These are phyloP conservation scores for Peucedramus taeniatus DNA, from an alignment of 2,113 vertebrate species.

Conservation along the genomic window DNA sequence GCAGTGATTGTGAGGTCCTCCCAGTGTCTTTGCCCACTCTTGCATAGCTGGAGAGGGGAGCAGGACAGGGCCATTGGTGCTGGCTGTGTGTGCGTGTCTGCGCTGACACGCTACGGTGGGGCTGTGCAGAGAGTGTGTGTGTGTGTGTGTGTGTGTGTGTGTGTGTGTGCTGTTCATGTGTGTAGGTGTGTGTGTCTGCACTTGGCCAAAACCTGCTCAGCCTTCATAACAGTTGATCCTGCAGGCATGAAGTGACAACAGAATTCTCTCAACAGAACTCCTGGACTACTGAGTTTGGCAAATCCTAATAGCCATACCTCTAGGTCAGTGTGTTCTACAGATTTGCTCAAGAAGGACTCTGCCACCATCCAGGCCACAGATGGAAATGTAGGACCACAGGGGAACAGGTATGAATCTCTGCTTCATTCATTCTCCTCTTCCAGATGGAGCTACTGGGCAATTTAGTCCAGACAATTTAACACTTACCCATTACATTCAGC, in stretches of 20 bases:
- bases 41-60: not conserved
- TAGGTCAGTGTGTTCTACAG: not conserved
- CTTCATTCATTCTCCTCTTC: not conserved
- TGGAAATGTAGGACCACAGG: not conserved
- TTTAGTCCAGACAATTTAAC: not conserved
- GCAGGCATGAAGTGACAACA: not conserved
- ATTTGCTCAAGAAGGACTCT: not conserved
- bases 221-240: not conserved
- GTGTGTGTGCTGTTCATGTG: accelerated
- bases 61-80: not conserved
- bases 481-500: not conserved
- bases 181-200: accelerated
- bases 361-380: not conserved
- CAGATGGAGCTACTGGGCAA: not conserved
- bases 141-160: no score
- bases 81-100: not conserved
- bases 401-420: not conserved
- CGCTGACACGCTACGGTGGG: accelerated
- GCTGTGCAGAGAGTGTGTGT: accelerated
- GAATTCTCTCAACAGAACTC: not conserved
- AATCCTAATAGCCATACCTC: not conserved
- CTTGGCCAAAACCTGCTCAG: not conserved
- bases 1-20: not conserved
- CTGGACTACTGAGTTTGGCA: not conserved
- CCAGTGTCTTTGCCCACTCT: not conserved